Evolutionary conservation across 2,113 vertebrate species (phyloP).

Genomic region (Orcinus orca): DNA sequence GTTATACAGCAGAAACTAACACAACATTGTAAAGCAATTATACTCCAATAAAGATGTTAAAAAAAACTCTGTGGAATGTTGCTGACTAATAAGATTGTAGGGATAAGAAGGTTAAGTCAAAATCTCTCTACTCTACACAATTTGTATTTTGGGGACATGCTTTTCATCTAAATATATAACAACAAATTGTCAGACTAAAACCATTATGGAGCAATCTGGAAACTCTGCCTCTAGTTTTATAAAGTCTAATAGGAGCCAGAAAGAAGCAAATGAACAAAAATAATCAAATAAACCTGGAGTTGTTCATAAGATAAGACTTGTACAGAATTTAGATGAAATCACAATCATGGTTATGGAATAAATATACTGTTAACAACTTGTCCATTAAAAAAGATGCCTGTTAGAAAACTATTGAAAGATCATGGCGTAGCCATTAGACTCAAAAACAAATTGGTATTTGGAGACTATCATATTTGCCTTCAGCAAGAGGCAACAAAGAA

Average conservation of each 20-base stretch:
- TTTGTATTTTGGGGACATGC: not conserved
- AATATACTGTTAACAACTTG: not conserved
- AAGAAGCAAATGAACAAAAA: not conserved
- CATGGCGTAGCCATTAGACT: not conserved
- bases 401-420: not conserved
- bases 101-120: not conserved
- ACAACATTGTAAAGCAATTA: too few species aligned
- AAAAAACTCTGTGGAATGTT: not conserved
- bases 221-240: not conserved
- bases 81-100: not conserved
- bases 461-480: not conserved
- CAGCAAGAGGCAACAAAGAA: not conserved
- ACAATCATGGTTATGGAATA: not conserved
- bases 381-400: not conserved
- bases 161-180: not conserved
- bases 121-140: not conserved
- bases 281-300: not conserved
- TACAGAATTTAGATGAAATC: slow-evolving; percentile 9
- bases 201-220: not conserved
- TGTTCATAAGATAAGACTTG: not conserved
- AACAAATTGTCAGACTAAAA: not conserved
- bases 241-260: not conserved
- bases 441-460: not conserved
- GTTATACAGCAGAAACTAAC: too few species aligned
- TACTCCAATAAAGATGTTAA: too few species aligned